These are phyloP conservation scores for Drosophila picticornis DNA, from an alignment of 2,888 invertebrate species.

Conservation along the genomic window DNA sequence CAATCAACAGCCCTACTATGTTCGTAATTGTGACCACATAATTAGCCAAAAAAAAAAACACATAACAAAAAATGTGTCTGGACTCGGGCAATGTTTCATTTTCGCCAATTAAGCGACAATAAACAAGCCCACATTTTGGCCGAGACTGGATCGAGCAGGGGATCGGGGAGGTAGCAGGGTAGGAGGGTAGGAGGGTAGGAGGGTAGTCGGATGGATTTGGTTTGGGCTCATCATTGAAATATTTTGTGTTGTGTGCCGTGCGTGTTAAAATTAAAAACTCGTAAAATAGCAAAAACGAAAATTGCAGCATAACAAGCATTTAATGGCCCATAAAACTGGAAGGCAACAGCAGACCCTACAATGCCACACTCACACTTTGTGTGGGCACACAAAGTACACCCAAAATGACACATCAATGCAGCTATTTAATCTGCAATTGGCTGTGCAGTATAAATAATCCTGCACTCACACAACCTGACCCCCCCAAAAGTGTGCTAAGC, in stretches of 20 bases:
- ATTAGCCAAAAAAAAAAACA: conserved; percentile 60
- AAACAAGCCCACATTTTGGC: conserved; percentile 34
- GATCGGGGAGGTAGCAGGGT: neutral
- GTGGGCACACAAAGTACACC: neutral
- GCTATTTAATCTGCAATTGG: conserved; percentile 4
- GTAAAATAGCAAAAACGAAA: conserved; percentile 72
- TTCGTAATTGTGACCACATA: conserved; percentile 52
- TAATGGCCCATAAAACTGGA: conserved; percentile 68
- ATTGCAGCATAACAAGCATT: conserved; percentile 77
- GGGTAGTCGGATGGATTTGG: conserved; percentile 4
- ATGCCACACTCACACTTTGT: neutral
- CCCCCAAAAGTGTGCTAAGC: conserved; percentile 54
- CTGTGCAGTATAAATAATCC: conserved; percentile 24
- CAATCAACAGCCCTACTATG: conserved; percentile 42
- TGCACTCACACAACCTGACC: conserved; percentile 9
- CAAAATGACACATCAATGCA: neutral
- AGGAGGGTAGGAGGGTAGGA: neutral
- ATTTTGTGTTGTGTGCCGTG: neutral
- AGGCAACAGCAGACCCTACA: conserved; percentile 19
- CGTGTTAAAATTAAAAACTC: conserved; percentile 75
- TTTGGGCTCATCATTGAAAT: conserved; percentile 30
- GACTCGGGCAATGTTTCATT: conserved; percentile 45
- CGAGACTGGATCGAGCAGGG: neutral
- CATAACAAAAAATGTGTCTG: conserved; percentile 25
- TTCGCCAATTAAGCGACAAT: conserved; percentile 75